phyloP scores from a whole-genome alignment of 2,888 invertebrate genomes.

The Horisme vitalbata region DNA sequence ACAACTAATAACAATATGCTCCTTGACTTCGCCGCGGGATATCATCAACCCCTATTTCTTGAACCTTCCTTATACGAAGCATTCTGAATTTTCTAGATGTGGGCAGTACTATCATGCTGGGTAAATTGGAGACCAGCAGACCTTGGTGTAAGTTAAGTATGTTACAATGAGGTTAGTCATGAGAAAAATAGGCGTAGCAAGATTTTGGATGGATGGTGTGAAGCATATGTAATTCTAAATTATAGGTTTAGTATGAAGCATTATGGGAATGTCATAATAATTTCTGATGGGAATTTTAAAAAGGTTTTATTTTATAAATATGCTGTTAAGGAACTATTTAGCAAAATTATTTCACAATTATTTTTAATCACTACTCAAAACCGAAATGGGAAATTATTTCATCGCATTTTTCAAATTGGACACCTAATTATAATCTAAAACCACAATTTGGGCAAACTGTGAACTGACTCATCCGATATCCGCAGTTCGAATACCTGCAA shows the following conservation, averaged over 20 bases:
- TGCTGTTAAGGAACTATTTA: too few species aligned
- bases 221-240: slow-evolving; percentile 22
- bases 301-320: too few species aligned
- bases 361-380: too few species aligned
- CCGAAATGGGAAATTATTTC: background rate
- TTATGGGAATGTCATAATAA: slow-evolving; percentile 26
- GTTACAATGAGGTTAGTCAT: slow-evolving; percentile 41
- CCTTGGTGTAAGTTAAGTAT: slow-evolving; percentile 37
- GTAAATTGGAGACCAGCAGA: slow-evolving; percentile 46
- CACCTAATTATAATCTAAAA: background rate
- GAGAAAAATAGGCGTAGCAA: slow-evolving; percentile 47
- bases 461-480: slow-evolving; percentile 9
- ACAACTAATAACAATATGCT: slow-evolving; percentile 57
- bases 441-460: background rate
- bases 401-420: background rate
- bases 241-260: slow-evolving; percentile 19
- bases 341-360: too few species aligned
- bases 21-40: slow-evolving; percentile 57
- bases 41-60: slow-evolving; percentile 37
- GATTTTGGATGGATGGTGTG: slow-evolving; percentile 21
- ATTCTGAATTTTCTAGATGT: slow-evolving; percentile 7
- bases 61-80: slow-evolving; percentile 10
- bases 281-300: background rate
- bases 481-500: slow-evolving; percentile 50
- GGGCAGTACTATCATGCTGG: slow-evolving; percentile 60